Conservation (phyloP, 2,888 invertebrate species). For the Drosophila affinis region DNA sequence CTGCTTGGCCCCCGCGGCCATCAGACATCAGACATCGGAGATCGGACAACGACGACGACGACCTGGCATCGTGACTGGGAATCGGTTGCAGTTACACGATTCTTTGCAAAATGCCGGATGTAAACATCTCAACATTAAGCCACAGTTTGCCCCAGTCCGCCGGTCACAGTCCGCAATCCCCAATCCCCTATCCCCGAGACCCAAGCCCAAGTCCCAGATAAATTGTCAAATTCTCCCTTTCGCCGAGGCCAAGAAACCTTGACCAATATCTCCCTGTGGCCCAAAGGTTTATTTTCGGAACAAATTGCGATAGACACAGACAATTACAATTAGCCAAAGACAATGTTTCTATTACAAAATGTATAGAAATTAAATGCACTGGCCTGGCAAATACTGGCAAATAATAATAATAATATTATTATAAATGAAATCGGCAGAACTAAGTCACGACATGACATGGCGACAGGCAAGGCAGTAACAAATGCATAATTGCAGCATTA, state of each 20-base stretch:
- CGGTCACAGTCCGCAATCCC: neutral
- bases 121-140: conserved; percentile 42
- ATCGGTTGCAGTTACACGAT: conserved; percentile 78
- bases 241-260: conserved; percentile 72
- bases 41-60: conserved; percentile 35
- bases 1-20: conserved; percentile 51
- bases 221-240: conserved; percentile 70
- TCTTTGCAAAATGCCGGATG: conserved; percentile 74
- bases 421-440: conserved; percentile 70
- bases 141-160: conserved; percentile 31
- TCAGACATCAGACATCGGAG: conserved; percentile 71
- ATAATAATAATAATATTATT: conserved; percentile 49
- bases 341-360: conserved; percentile 66
- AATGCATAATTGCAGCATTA: conserved; percentile 73
- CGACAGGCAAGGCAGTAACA: conserved; percentile 32
- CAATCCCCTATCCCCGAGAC: conserved; percentile 17
- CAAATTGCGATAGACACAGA: conserved; percentile 61
- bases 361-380: conserved; percentile 60
- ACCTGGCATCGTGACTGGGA: conserved; percentile 77
- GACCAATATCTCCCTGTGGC: conserved; percentile 63
- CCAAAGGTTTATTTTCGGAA: conserved; percentile 48
- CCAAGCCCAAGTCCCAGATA: conserved; percentile 44
- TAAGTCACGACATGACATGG: conserved; percentile 73
- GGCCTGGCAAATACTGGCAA: conserved; percentile 53
- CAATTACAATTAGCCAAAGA: conserved; percentile 65